Base-by-base conservation (phyloP, 2,113 vertebrate genomes). In the Opisthocomus hoazin region DNA sequence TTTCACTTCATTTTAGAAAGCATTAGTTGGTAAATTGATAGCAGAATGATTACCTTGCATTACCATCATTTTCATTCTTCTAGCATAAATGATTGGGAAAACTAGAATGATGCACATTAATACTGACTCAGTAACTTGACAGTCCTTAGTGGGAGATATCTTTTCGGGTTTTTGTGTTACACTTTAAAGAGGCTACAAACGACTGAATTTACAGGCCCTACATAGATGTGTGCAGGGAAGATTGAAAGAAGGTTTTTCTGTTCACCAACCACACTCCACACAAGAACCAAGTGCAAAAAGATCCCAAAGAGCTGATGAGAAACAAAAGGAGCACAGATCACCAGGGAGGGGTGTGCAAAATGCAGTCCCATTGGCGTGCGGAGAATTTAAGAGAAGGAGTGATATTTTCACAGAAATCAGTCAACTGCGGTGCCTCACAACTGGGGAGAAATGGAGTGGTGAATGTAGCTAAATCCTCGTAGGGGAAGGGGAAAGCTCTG, bases 251-350 rank as follows among this genome's bases (percentile, higher is more conserved):
- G 48, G 43, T 76, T 92, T 93, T 96, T 74, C 58, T 20, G 20
- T 85, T 94, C 50, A 57, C 69, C 90, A 93, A 80, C 64, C 85
- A 96, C 80, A 93, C 45, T 34, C 53, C 77, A 64, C 1, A 17
- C 69, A 94, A 81, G 64, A 81, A 87, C 34, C 17, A 96, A 94
- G 92, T 70, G 65, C 29, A 84, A 91, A 45, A 88, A 89, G 43
- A 90, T 89, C 75, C 53, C 48, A 57, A 78, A 82, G 41, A 73
- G 53, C 20, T 89, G 88, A 91, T 86, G 83, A 96, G 89, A 93
- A 92, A 74, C 61, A 91, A 96, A 96, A 95, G 80, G 76, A 89
- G 51, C 2, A 4, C 43, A 88, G 53, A 80, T 84, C 69, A 79
- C 48, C 54, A 69, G 37, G 61, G 80, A 69, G 53, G 64, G 64